These are phyloP conservation scores for Lineus longissimus DNA, from an alignment of 1,140 invertebrate genomes.

Conservation along the genomic window DNA sequence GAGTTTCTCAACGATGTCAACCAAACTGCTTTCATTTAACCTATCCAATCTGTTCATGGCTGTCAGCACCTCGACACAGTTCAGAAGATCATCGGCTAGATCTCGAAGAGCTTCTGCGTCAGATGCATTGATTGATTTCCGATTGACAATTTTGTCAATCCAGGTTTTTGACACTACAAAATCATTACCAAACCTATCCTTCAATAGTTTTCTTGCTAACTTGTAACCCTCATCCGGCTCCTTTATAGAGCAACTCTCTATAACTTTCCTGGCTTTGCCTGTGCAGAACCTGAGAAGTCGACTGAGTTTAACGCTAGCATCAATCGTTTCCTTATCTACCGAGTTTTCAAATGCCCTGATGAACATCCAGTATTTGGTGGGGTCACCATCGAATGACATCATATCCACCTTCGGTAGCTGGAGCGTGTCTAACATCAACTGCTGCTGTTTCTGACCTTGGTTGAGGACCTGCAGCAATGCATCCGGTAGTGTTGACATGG, in stretches of 20 bases:
- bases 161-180: not conserved
- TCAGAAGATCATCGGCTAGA: not conserved
- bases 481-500: too few relatives aligned
- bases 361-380: not conserved
- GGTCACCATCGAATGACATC: not conserved
- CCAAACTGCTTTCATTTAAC: not conserved
- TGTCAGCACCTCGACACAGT: not conserved
- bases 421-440: not conserved
- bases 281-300: not conserved
- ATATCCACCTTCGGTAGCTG: not conserved
- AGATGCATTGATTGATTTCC: not conserved
- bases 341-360: not conserved
- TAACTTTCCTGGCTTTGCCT: not conserved
- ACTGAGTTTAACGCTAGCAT: not conserved
- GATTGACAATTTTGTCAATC: not conserved
- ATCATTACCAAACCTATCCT: not conserved
- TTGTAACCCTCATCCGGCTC: not conserved
- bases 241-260: not conserved
- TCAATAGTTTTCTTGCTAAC: not conserved
- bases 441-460: too few relatives aligned
- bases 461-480: too few relatives aligned
- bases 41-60: not conserved
- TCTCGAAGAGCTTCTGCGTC: not conserved
- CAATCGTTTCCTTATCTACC: not conserved
- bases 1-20: not conserved